phyloP scores from a whole-genome alignment of 2,888 invertebrate species.

The Molorchus minor region DNA sequence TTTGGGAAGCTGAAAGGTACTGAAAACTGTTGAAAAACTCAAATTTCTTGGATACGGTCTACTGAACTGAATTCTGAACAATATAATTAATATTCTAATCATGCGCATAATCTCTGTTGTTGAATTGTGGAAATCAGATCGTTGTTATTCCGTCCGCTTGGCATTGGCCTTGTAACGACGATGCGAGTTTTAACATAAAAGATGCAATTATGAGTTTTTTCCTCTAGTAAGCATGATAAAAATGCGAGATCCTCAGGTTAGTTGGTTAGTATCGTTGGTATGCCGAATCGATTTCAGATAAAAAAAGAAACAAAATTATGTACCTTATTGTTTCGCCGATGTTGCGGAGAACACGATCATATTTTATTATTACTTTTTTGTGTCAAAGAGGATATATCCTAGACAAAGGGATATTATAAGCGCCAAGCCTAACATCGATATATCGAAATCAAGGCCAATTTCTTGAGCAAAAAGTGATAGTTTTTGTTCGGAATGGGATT shows the following conservation, averaged over 20 bases:
- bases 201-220: constrained; percentile 12
- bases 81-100: constrained; percentile 23
- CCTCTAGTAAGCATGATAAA: constrained; percentile 4
- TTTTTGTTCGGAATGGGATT: background rate
- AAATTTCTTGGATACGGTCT: too few relatives aligned
- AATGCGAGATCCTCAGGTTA: constrained; percentile 11
- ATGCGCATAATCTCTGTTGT: constrained; percentile 15
- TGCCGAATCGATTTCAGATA: constrained; percentile 11
- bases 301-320: constrained; percentile 9
- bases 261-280: constrained; percentile 6
- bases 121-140: constrained; percentile 32
- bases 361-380: too few relatives aligned
- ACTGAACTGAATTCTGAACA: too few relatives aligned
- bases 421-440: background rate
- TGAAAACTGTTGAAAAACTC: too few relatives aligned
- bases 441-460: background rate
- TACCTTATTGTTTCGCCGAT: constrained; percentile 7
- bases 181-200: constrained; percentile 3
- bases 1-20: too few relatives aligned
- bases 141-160: constrained; percentile 28
- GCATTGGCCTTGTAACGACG: constrained; percentile 31
- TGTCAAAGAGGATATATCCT: background rate
- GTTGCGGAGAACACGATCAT: background rate
- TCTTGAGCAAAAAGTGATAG: background rate
- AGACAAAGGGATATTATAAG: background rate